Base-by-base conservation (phyloP, 2,113 vertebrate genomes). In the Procapra przewalskii region DNA sequence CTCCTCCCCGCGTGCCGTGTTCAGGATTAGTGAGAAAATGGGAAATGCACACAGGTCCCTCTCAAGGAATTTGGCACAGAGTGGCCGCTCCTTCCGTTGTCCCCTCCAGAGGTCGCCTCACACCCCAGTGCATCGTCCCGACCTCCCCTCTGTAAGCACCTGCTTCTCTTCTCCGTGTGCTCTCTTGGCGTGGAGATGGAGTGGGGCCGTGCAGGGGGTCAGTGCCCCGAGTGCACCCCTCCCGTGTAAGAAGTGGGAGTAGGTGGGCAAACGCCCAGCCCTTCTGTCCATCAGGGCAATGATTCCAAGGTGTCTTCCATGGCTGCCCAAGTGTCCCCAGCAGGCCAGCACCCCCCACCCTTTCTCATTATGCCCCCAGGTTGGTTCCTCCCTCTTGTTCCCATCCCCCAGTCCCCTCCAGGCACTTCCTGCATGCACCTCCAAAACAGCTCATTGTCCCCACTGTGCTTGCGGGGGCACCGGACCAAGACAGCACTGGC, bases 41-140 rank as follows among this genome's bases (percentile, higher is more conserved):
- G 59, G 33, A 19, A 54, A 50, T 0, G 5, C 19, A 0, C 1
- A 45, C 31, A 1, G 5, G 82, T 6, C 13, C 50, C 33, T 1
- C 1, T 17, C 54, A 23, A 87, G 67, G 52, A 23, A 1, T 3
- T 8, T 6, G 31, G 81, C 4, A 1, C 4, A 4, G 75, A 21
- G 19, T 0, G 23, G 57, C 8, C 1, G 1, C 1, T 2, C 48
- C 79, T 5, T 13, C 14, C 10, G 19, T 29, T 2, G 8, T 29
- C 21, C 36, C 7, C 79, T 29, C 75, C 36, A 1, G 27, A 67
- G 55, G 14, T 16, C 33, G 4, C 14, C 91, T 29, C 0, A 25
- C 2, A 1, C 13, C 31, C 1, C 2, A 5, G 9, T 7, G 31
- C 10, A 3, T 2, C 0, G 1, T 36, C 62, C 36, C 7, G 0